phyloP scores from a whole-genome alignment of 2,113 vertebrate species.

The Engraulis encrasicolus region DNA sequence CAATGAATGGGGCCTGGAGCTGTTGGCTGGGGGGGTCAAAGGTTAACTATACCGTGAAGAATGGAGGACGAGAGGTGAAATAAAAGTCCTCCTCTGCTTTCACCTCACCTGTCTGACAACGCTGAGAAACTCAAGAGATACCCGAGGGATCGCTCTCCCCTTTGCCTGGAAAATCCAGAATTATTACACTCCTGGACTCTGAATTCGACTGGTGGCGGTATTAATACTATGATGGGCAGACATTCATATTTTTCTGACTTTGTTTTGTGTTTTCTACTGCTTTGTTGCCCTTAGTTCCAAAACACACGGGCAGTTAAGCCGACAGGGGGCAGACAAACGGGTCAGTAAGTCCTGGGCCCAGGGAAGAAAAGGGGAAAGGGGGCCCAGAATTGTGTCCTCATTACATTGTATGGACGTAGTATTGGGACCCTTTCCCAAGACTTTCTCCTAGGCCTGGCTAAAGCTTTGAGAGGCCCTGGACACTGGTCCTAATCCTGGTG shows the following conservation, averaged over 20 bases:
- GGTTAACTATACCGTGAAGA: constrained; percentile 58
- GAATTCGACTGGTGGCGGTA: neutral
- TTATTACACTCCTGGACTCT: neutral
- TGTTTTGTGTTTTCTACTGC: neutral
- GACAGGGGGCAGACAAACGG: too few species aligned
- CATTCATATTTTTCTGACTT: neutral
- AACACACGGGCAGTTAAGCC: neutral
- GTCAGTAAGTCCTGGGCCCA: too few species aligned
- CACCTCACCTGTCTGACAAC: constrained; percentile 55
- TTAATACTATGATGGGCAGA: neutral
- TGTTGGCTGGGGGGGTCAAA: constrained; percentile 53
- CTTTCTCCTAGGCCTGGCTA: too few species aligned
- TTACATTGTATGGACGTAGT: too few species aligned
- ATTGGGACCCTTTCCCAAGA: too few species aligned
- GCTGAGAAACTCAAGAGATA: constrained; percentile 1
- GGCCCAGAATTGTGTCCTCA: too few species aligned
- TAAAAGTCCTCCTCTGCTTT: constrained; percentile 28
- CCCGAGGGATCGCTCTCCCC: neutral
- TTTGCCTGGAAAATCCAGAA: neutral
- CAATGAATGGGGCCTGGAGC: constrained; percentile 56
- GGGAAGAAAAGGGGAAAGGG: too few species aligned
- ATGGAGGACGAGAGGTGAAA: neutral
- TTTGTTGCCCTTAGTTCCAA: neutral
- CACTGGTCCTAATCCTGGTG: too few species aligned
- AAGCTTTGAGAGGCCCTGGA: too few species aligned